phyloP scores from a whole-genome alignment of 2,888 invertebrate species.

The Nyleta sp. region DNA sequence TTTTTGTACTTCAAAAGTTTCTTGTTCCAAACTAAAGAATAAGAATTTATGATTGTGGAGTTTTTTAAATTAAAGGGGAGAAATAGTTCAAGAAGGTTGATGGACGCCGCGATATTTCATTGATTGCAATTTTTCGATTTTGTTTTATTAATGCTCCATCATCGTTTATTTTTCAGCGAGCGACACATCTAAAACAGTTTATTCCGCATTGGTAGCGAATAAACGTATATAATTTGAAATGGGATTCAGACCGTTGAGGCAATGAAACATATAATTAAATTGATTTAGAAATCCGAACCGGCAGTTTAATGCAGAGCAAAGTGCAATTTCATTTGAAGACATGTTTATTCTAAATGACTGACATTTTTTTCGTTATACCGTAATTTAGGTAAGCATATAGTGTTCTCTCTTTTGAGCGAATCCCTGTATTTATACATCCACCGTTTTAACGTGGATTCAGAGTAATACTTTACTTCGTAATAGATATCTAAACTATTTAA shows the following conservation, averaged over 20 bases:
- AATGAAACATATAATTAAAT: slow-evolving; percentile 30
- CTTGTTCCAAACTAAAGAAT: slow-evolving; percentile 35
- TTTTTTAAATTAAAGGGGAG: slow-evolving; percentile 28
- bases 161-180: no score
- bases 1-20: slow-evolving; percentile 52
- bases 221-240: slow-evolving; percentile 22
- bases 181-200: slow-evolving; percentile 2
- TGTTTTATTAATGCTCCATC: no score
- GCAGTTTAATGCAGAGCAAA: background rate
- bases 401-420: slow-evolving; percentile 5
- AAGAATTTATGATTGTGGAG: slow-evolving; percentile 49
- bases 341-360: slow-evolving; percentile 4
- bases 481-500: no score
- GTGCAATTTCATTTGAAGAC: slow-evolving; percentile 15
- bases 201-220: background rate
- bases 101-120: background rate
- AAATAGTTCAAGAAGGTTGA: background rate
- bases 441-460: background rate
- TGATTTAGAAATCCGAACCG: slow-evolving; percentile 8
- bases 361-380: slow-evolving; percentile 7
- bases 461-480: no score
- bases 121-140: slow-evolving; percentile 4
- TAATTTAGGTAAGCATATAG: background rate
- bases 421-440: background rate
- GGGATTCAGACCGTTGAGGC: slow-evolving; percentile 25